phyloP scores from a whole-genome alignment of 2,888 invertebrate species.

The Bruchidius siliquastri region DNA sequence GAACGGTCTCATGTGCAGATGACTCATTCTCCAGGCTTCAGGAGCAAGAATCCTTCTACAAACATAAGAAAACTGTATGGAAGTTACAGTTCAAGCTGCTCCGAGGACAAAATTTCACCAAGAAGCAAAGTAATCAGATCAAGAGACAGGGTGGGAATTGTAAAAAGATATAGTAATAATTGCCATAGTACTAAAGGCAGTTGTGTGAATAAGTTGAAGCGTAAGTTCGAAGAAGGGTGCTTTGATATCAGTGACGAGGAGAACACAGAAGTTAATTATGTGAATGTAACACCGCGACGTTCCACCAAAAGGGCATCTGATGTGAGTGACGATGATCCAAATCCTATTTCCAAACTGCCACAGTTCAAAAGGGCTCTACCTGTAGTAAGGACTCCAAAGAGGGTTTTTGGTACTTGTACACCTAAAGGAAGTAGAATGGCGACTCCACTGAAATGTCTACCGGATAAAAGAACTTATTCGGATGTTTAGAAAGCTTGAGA shows the following conservation, averaged over 20 bases:
- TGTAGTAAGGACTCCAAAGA: constrained; percentile 49
- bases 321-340: neutral
- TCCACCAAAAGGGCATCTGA: neutral
- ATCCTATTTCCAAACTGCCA: constrained; percentile 40
- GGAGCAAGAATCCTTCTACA: neutral
- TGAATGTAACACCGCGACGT: neutral
- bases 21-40: neutral
- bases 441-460: neutral
- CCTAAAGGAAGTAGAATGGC: neutral
- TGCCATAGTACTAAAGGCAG: neutral
- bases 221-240: neutral
- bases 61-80: neutral
- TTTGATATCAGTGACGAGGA: neutral
- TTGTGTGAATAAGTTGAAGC: neutral
- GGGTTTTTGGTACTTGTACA: constrained; percentile 46
- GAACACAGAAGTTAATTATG: neutral
- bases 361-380: constrained; percentile 58
- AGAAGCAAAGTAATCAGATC: neutral
- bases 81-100: neutral
- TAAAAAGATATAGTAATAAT: neutral
- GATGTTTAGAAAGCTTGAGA: neutral
- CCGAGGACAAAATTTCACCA: neutral
- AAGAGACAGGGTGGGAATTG: neutral
- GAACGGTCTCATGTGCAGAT: neutral
- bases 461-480: neutral